Percentiles rank a stretch among this genome's conserved stretches.
Conservation (phyloP, 2,797 vertebrate species). For the Microchirus variegatus region DNA sequence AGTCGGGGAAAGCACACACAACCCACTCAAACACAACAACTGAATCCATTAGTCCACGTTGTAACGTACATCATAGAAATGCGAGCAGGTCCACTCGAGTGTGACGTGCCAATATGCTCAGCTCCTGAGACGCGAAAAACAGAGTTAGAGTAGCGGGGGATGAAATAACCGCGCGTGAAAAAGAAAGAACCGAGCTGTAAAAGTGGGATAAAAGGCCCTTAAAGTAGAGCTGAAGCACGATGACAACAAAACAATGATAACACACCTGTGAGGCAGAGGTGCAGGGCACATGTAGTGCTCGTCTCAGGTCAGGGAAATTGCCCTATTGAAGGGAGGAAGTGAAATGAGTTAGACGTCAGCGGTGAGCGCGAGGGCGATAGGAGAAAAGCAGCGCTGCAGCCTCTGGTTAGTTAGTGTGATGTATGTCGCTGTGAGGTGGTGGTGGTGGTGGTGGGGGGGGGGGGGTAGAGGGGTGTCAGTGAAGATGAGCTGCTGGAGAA, state of each 20-base stretch:
- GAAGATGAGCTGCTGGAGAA: slow-evolving; percentile 64
- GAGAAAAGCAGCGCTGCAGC: slow-evolving; percentile 52
- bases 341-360: slow-evolving; percentile 39
- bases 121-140: slow-evolving; percentile 54
- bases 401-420: slow-evolving; percentile 74
- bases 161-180: slow-evolving; percentile 7
- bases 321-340: slow-evolving; percentile 21
- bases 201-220: slow-evolving; percentile 1
- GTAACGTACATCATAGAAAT: slow-evolving; percentile 82
- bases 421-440: slow-evolving; percentile 57
- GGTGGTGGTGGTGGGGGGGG: no score
- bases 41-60: slow-evolving; percentile 86
- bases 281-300: slow-evolving; percentile 7
- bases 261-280: slow-evolving; percentile 38
- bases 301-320: slow-evolving; percentile 19
- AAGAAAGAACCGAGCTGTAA: slow-evolving; percentile 7
- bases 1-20: slow-evolving; percentile 82
- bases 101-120: slow-evolving; percentile 87
- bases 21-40: slow-evolving; percentile 76
- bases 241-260: slow-evolving; percentile 15
- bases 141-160: slow-evolving; percentile 30
- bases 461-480: slow-evolving; percentile 54
- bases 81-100: slow-evolving; percentile 80
- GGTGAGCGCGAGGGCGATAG: slow-evolving; percentile 50
- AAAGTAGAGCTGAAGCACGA: slow-evolving; percentile 11